Evolutionary conservation across 1,140 invertebrate species (phyloP).

Genomic region (Ooceraea biroi): DNA sequence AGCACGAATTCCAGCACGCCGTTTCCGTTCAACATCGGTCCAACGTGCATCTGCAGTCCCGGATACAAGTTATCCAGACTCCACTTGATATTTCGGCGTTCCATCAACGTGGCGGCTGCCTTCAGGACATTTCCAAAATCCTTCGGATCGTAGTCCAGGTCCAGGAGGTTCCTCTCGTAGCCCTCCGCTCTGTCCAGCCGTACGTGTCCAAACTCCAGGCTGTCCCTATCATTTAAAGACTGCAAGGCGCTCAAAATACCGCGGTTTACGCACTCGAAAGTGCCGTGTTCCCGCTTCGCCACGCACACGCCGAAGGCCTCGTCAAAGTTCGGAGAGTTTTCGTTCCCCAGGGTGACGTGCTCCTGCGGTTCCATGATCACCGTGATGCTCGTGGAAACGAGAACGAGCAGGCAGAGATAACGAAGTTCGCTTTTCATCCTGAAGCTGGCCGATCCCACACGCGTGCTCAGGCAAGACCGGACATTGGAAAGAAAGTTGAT

Average conservation of each 20-base stretch:
- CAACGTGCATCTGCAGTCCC: constrained; percentile 90
- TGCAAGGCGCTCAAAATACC: constrained; percentile 89
- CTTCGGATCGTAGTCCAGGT: constrained; percentile 90
- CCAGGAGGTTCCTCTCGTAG: constrained; percentile 79
- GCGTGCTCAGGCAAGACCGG: not conserved
- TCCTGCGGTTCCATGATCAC: constrained; percentile 79
- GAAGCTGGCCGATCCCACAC: not conserved
- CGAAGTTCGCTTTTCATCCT: constrained; percentile 76
- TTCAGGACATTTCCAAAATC: constrained; percentile 90
- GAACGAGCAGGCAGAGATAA: constrained; percentile 70
- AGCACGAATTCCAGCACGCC: constrained; percentile 91
- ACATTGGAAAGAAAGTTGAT: constrained; percentile 36
- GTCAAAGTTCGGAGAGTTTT: constrained; percentile 74
- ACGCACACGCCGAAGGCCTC: constrained; percentile 77
- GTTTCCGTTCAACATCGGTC: constrained; percentile 88
- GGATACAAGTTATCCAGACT: constrained; percentile 90
- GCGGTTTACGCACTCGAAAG: constrained; percentile 89
- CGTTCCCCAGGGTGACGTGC: constrained; percentile 34
- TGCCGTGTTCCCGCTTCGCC: constrained; percentile 74
- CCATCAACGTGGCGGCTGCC: constrained; percentile 90
- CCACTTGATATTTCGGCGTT: constrained; percentile 90
- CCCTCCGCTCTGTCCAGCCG: constrained; percentile 79
- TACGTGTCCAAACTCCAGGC: constrained; percentile 87
- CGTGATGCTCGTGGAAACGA: constrained; percentile 76
- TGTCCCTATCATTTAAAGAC: constrained; percentile 88